Conservation (phyloP, 1,140 invertebrate species). For the Coenobita brevimanus region DNA sequence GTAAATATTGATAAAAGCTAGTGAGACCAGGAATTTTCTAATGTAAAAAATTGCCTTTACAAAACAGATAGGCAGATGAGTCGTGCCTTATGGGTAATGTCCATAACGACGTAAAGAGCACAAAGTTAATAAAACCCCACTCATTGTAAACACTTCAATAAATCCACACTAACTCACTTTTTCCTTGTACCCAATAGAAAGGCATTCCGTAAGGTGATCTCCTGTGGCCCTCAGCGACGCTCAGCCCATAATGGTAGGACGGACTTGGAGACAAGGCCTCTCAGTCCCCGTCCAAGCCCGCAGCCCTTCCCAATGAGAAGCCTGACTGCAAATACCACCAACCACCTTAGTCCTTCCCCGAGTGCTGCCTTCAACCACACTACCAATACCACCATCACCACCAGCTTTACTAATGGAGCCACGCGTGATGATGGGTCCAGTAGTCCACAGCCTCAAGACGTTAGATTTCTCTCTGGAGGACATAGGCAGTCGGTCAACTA, state of each 20-base stretch:
- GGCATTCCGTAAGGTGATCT: slow-evolving; percentile 65
- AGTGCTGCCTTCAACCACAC: background rate
- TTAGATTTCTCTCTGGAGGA: background rate
- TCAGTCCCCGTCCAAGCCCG: slow-evolving; percentile 20
- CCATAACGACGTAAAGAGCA: too few relatives aligned
- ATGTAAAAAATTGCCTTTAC: too few relatives aligned
- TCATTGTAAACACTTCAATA: too few relatives aligned
- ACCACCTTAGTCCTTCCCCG: slow-evolving; percentile 14
- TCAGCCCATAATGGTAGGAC: slow-evolving; percentile 30
- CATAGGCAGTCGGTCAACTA: background rate
- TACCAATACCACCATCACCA: slow-evolving; percentile 16
- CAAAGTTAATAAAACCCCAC: too few relatives aligned
- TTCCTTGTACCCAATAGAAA: slow-evolving; percentile 35
- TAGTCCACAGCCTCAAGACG: background rate
- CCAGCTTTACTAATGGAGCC: slow-evolving; percentile 43
- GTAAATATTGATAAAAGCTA: too few relatives aligned
- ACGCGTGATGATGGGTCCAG: slow-evolving; percentile 19
- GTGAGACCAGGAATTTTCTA: too few relatives aligned
- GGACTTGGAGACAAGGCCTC: slow-evolving; percentile 29
- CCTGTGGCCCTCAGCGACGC: slow-evolving; percentile 37
- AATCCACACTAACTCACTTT: too few relatives aligned
- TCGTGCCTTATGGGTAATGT: too few relatives aligned
- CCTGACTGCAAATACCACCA: slow-evolving; percentile 6
- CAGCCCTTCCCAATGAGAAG: slow-evolving; percentile 39
- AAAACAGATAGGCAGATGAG: too few relatives aligned